A percentile compares a stretch with the other conserved stretches of the same genome.
These are phyloP conservation scores for Phthorimaea operculella DNA, from an alignment of 1,140 invertebrate genomes.

Conservation along the genomic window DNA sequence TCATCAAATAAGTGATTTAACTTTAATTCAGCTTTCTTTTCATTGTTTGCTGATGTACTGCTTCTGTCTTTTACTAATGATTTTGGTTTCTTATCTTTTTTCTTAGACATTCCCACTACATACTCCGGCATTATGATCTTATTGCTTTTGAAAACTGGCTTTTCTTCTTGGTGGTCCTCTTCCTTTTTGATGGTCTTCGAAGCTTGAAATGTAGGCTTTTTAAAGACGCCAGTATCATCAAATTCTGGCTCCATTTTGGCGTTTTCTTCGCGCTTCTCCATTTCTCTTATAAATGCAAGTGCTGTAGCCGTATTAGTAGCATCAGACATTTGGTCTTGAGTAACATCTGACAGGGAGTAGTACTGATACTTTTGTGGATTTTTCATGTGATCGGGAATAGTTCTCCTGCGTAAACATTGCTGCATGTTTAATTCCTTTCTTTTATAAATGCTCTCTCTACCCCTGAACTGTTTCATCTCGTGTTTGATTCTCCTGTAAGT, in stretches of 20 bases:
- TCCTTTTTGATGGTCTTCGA: conserved; percentile 42
- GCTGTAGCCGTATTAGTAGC: conserved; percentile 78
- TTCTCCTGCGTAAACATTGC: conserved; percentile 63
- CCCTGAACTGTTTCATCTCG: conserved; percentile 71
- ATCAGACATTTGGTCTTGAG: conserved; percentile 77
- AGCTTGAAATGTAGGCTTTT: conserved; percentile 58
- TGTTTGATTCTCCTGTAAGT: conserved; percentile 42
- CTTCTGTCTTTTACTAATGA: conserved; percentile 36
- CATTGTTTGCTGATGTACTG: conserved; percentile 43
- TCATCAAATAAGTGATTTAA: conserved; percentile 73
- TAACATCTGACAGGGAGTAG: conserved; percentile 79
- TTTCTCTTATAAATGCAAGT: conserved; percentile 74
- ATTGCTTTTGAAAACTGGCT: conserved; percentile 71
- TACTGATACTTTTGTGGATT: conserved; percentile 83
- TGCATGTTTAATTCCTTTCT: conserved; percentile 72
- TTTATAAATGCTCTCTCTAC: conserved; percentile 83
- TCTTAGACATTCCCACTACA: conserved; percentile 77
- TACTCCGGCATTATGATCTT: conserved; percentile 84
- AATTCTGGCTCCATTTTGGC: conserved; percentile 25
- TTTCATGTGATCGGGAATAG: conserved; percentile 74
- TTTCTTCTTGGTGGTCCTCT: conserved; percentile 41
- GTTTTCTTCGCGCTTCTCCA: conserved; percentile 68
- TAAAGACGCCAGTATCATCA: conserved; percentile 58
- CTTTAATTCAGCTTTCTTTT: conserved; percentile 44
- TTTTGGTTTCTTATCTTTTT: conserved; percentile 49